Base-by-base conservation (phyloP, 1,140 invertebrate genomes). In the Hylaeus volcanicus region DNA sequence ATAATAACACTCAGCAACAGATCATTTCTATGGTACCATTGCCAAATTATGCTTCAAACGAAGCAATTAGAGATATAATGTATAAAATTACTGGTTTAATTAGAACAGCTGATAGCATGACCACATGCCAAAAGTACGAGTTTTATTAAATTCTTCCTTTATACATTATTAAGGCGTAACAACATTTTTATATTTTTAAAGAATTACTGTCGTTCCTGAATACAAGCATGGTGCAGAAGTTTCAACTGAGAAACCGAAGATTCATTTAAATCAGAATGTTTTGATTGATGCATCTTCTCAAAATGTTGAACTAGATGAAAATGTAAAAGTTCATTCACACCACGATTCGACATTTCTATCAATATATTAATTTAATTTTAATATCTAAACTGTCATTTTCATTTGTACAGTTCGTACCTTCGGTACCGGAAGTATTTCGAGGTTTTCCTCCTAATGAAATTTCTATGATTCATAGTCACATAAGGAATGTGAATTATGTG, bases 21-120 rank as follows among this genome's bases (percentile, higher is more conserved):
- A 69, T 92, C 15, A 89, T 90, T 15, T 92, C 91, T 9, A 90
- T 90, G 85, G 85, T 92, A 39, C 88, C 90, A 45, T 82, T 86
- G 5, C 91, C 91, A 5, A 88, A 88, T 63, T 84, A 85, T n/a
- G 83, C 79, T 65, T 37, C 90, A 15, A 81, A 88, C 60, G 77
- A 87, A 2, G 83, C 58, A 0, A 79, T 91, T 9, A 87, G 85
- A 73, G 84, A 90, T 79, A 68, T 91, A 1, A 91, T 92, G 73
- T 81, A 79, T 71, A 87, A 86, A 63, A 75, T 80, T 9, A 89
- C 88, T 8, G 89, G 89, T 39, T 86, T 88, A 65, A 73, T 81
- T 41, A 88, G 87, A 84, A 1, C 26, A 64, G 2, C 69, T 41
- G 56, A 71, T 39, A 64, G 5, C 3, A 39, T 39, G 14, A 39